Base-by-base conservation (phyloP, 2,888 invertebrate genomes). In the Camptogramma bilineatum region DNA sequence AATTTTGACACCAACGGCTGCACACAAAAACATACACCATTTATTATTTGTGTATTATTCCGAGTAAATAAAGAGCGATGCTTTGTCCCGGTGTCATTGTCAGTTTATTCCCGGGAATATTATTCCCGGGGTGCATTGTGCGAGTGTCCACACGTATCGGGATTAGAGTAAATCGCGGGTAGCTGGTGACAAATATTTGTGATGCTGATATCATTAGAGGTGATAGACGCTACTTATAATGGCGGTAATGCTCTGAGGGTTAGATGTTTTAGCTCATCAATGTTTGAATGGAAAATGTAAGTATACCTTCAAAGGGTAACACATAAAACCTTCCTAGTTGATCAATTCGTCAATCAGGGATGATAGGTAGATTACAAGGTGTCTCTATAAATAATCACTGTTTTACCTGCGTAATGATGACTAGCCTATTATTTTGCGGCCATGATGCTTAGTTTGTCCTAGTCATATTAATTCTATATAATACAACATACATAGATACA, bases 21-120 rank as follows among this genome's bases (percentile, higher is more conserved):
- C 84, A 76, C 75, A 66, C 62, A 66, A 81, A 85, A 85, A 86
- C 84, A 80, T 75, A 75, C 80, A 77, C 78, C 82, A 87, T 88
- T 87, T 90, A 91, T 91, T 90, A 91, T 91, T 84, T 86, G 87
- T 88, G 85, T 87, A 90, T 89, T 87, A 87, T 90, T 88, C 87
- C 79, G 89, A 88, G 89, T 91, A 91, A 90, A 89, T 90, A 86
- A 81, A 80, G 82, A 82, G 80, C 83, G 84, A 84, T 83, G 82
- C 81, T 79, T 88, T 88, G 88, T 89, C 76, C 73, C 73, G 75
- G 73, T 73, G 73, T 80, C 83, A 85, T 87, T 88, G 88, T 88
- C 71, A 71, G 48, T 73, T 53, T 64, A 55, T 55, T 62, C 52
- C 62, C 62, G 62, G 66, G 62, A 66, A 58, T 54, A 48, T 44